phyloP scores from a whole-genome alignment of 2,888 invertebrate species.

The Diaphora mendica region DNA sequence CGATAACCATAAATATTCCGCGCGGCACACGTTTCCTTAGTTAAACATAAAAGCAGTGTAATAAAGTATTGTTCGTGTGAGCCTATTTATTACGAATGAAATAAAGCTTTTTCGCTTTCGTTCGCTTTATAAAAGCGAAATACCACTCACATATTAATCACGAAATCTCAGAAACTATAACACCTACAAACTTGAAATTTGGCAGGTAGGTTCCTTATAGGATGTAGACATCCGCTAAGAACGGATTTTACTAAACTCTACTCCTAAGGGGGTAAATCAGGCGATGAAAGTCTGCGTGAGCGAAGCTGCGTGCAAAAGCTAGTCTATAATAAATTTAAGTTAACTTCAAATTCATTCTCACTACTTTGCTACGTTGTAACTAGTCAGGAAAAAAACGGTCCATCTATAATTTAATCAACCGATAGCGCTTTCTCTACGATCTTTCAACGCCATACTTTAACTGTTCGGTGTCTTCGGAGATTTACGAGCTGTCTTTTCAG shows the following conservation, averaged over 20 bases:
- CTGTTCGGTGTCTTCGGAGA: conserved; percentile 30
- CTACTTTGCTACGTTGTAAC: background rate
- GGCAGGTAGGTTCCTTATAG: too few species aligned
- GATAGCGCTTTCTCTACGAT: conserved; percentile 19
- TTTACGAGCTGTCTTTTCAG: conserved; percentile 46
- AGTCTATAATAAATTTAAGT: too few species aligned
- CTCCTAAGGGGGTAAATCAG: too few species aligned
- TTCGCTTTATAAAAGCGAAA: too few species aligned
- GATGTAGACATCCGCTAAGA: too few species aligned
- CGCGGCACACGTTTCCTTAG: background rate
- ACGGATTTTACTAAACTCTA: too few species aligned
- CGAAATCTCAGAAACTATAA: too few species aligned
- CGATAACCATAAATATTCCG: background rate
- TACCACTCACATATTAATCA: too few species aligned
- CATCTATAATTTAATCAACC: conserved; percentile 34
- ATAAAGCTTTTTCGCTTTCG: too few species aligned
- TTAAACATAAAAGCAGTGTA: background rate
- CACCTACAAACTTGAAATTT: too few species aligned
- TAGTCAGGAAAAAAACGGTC: background rate
- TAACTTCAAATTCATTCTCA: background rate
- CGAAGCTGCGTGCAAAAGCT: too few species aligned
- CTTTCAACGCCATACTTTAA: conserved; percentile 22
- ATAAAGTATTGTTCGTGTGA: background rate
- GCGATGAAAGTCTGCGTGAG: too few species aligned
- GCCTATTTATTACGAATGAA: background rate